Conservation (phyloP, 1,140 invertebrate genomes). For the Orchesella cincta region DNA sequence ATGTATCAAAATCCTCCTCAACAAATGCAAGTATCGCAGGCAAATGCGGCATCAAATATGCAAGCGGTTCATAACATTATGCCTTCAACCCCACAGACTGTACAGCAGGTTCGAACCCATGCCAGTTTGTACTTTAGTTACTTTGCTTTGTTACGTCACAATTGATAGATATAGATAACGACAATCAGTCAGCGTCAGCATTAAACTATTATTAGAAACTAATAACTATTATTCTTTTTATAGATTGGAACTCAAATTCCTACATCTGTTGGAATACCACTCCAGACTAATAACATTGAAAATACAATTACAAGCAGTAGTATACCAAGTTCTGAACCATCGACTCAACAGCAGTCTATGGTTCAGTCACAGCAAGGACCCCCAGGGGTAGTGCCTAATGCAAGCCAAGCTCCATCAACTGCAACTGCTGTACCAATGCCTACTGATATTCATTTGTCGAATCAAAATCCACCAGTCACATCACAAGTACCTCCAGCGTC, state of each 20-base stretch:
- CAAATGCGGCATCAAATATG: neutral
- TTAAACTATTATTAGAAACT: too few species aligned
- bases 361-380: conserved; percentile 14
- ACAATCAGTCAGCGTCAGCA: too few species aligned
- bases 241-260: neutral
- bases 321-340: neutral
- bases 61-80: neutral
- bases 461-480: neutral
- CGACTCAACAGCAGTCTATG: neutral
- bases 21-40: conserved; percentile 13
- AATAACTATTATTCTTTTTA: too few species aligned
- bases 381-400: conserved; percentile 13
- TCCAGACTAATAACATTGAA: neutral
- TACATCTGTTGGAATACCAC: neutral
- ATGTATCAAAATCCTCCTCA: neutral
- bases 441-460: conserved; percentile 32
- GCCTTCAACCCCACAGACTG: neutral
- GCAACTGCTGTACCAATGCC: conserved; percentile 22
- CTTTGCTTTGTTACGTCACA: too few species aligned
- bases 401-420: neutral
- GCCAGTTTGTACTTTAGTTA: too few species aligned
- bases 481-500: neutral
- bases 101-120: neutral
- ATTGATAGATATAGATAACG: too few species aligned
- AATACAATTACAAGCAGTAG: neutral